Percentiles rank a stretch among this genome's conserved stretches.
phyloP scores from a whole-genome alignment of 2,888 invertebrate genomes.

The Dione juno region DNA sequence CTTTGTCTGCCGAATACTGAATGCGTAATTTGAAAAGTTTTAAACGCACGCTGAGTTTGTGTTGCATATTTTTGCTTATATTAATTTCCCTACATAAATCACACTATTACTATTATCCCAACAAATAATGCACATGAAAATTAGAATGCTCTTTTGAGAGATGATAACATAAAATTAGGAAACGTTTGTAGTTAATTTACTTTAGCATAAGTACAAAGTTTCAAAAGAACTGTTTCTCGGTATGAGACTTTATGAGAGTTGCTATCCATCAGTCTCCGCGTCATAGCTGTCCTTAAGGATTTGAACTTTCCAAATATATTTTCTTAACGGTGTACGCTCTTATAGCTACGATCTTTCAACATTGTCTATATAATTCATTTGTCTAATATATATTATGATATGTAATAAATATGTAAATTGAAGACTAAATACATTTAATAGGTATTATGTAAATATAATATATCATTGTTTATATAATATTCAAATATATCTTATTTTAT shows the following conservation, averaged over 20 bases:
- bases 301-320: not conserved
- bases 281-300: constrained; percentile 4
- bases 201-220: not conserved
- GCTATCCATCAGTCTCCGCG: not conserved
- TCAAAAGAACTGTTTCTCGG: not conserved
- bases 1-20: not conserved
- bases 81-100: not conserved
- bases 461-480: too few species aligned
- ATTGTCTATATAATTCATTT: not conserved
- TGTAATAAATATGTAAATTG: too few species aligned
- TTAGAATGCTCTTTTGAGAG: not conserved
- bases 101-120: not conserved
- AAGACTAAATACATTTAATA: too few species aligned
- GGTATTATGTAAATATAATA: too few species aligned
- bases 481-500: too few species aligned
- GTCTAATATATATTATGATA: not conserved
- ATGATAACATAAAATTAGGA: too few species aligned
- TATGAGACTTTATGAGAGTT: not conserved
- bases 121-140: not conserved
- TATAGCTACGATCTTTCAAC: not conserved
- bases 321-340: not conserved
- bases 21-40: not conserved
- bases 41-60: not conserved
- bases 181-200: not conserved
- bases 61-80: constrained; percentile 2